phyloP scores from a whole-genome alignment of 2,113 vertebrate genomes.

The Clarias macrocephalus region DNA sequence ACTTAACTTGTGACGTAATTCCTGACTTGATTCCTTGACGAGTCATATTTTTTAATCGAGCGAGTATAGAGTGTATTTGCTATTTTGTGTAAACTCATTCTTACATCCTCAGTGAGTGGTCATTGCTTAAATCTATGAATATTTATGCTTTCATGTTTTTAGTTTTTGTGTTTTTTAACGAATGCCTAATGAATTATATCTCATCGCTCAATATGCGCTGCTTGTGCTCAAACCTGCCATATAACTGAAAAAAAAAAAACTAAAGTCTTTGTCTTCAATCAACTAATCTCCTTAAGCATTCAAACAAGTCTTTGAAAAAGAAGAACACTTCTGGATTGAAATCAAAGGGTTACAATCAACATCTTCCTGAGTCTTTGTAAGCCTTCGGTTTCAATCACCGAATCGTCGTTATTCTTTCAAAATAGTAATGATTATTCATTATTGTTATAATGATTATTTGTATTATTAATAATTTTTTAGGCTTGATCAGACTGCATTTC shows the following conservation, averaged over 20 bases:
- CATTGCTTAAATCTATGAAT: background rate
- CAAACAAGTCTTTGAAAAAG: too few relatives aligned
- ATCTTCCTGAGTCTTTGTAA: too few relatives aligned
- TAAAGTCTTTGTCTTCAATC: too few relatives aligned
- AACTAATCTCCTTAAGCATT: too few relatives aligned
- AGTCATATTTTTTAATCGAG: background rate
- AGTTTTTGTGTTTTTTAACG: background rate
- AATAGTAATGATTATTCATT: background rate
- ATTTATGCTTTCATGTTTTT: background rate
- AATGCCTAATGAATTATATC: background rate
- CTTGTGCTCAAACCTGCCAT: background rate
- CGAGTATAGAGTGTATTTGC: background rate
- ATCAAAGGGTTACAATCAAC: too few relatives aligned
- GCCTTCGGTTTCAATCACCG: too few relatives aligned
- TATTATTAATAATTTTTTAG: background rate
- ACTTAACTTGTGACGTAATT: too few relatives aligned
- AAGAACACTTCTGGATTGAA: too few relatives aligned
- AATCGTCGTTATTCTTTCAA: too few relatives aligned
- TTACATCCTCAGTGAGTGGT: background rate
- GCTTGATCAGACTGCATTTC: background rate
- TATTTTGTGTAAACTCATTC: background rate
- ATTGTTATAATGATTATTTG: background rate
- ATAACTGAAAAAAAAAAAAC: too few relatives aligned
- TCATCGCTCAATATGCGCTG: background rate
- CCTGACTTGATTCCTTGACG: too few relatives aligned